Conservation (phyloP, 2,888 invertebrate species). For the Synanthedon vespiformis region DNA sequence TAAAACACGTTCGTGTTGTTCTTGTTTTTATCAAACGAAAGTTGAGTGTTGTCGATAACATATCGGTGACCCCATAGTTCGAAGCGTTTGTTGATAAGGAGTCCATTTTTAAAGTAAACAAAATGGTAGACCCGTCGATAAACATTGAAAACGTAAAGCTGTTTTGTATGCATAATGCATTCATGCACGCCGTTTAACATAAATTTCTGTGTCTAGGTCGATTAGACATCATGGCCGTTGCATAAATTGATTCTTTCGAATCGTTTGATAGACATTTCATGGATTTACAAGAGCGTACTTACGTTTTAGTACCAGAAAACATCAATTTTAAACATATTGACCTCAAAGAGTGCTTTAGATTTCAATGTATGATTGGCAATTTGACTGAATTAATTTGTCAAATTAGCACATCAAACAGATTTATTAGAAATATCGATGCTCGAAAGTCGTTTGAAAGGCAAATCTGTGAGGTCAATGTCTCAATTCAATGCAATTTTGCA, state of each 20-base stretch:
- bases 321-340: too few relatives aligned
- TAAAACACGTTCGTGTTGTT: slow-evolving; percentile 22
- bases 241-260: slow-evolving; percentile 1
- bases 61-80: slow-evolving; percentile 28
- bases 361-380: too few relatives aligned
- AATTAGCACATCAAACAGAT: too few relatives aligned
- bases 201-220: slow-evolving; percentile 5
- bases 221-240: not conserved
- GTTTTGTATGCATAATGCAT: slow-evolving; percentile 1
- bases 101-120: not conserved
- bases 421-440: too few relatives aligned
- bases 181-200: slow-evolving; percentile 2
- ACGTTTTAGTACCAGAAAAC: too few relatives aligned
- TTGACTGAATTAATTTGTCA: too few relatives aligned
- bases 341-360: too few relatives aligned
- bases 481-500: too few relatives aligned
- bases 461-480: too few relatives aligned
- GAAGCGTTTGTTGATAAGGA: not conserved
- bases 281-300: not conserved
- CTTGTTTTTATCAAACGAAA: slow-evolving; percentile 16
- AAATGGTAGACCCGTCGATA: not conserved
- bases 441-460: too few relatives aligned
- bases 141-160: not conserved
- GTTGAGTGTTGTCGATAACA: slow-evolving; percentile 18
- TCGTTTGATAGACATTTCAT: not conserved